Evolutionary conservation across 2,888 invertebrate species (phyloP).

Genomic region (Argyra leucocephala): DNA sequence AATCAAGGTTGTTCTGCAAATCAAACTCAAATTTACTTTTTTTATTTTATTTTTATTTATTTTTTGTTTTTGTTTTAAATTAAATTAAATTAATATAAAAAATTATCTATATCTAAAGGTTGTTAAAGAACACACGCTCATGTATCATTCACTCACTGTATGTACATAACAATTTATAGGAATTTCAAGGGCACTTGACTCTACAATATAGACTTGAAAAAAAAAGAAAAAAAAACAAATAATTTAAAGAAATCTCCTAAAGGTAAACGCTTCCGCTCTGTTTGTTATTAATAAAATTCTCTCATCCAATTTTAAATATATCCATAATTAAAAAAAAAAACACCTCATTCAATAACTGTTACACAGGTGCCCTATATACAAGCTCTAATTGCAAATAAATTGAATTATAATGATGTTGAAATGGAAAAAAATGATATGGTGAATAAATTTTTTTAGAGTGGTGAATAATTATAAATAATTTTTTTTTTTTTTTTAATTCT

Average conservation of each 20-base stretch:
- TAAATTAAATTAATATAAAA: conserved; percentile 1
- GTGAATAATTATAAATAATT: too few species aligned
- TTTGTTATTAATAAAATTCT: not conserved
- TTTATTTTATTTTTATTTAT: too few species aligned
- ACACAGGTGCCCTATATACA: not conserved
- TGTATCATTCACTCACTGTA: not conserved
- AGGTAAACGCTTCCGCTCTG: conserved; percentile 1
- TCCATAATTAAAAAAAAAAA: not conserved
- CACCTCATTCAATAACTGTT: not conserved
- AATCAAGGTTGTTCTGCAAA: not conserved
- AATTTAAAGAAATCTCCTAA: not conserved
- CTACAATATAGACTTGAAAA: too few species aligned
- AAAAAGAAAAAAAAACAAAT: too few species aligned
- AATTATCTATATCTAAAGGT: not conserved
- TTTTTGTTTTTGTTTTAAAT: not conserved
- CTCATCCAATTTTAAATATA: not conserved
- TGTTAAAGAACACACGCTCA: not conserved
- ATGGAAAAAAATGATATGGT: too few species aligned
- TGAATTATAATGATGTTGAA: too few species aligned
- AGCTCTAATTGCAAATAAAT: too few species aligned
- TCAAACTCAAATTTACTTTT: not conserved
- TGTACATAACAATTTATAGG: not conserved
- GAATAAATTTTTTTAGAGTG: too few species aligned
- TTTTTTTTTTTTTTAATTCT: too few species aligned
- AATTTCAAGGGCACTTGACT: not conserved